These are phyloP conservation scores for Tachystola acroxantha DNA, from an alignment of 2,888 invertebrate species.

Conservation along the genomic window DNA sequence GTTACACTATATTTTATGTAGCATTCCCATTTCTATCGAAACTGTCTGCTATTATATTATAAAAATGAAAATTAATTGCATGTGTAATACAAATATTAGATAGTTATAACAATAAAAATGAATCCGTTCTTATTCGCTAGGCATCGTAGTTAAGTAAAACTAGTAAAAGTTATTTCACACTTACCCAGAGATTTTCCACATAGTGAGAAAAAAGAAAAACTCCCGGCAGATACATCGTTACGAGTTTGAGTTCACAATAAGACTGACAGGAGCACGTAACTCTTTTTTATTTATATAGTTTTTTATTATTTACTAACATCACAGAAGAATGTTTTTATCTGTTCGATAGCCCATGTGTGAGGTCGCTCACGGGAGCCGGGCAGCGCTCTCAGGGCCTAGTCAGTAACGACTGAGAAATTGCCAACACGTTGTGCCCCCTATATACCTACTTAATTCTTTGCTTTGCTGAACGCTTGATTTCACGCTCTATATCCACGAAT, in stretches of 20 bases:
- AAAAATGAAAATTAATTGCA: not conserved
- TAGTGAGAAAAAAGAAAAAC: constrained; percentile 64
- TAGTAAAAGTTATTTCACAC: constrained; percentile 22
- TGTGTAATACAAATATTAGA: not conserved
- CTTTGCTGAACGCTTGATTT: constrained; percentile 65
- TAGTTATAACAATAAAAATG: too few species aligned
- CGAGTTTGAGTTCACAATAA: constrained; percentile 47
- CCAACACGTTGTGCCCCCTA: constrained; percentile 56
- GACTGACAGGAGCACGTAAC: constrained; percentile 48
- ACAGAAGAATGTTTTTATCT: constrained; percentile 55
- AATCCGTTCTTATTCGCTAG: too few species aligned
- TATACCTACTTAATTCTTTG: constrained; percentile 63
- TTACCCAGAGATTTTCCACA: constrained; percentile 72
- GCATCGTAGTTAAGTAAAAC: not conserved
- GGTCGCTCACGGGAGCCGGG: constrained; percentile 26
- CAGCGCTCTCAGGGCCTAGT: constrained; percentile 39
- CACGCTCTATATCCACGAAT: constrained; percentile 72
- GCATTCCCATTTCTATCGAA: too few species aligned
- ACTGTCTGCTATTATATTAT: too few species aligned
- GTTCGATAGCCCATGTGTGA: constrained; percentile 30
- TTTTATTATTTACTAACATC: constrained; percentile 73
- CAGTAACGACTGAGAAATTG: constrained; percentile 49
- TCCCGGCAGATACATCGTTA: constrained; percentile 66
- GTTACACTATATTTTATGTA: constrained; percentile 25
- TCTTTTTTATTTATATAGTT: constrained; percentile 66